A percentile compares a stretch with the other conserved stretches of the same genome.
Conservation (phyloP, 2,797 vertebrate genomes). For the Scomberomorus guttatus region DNA sequence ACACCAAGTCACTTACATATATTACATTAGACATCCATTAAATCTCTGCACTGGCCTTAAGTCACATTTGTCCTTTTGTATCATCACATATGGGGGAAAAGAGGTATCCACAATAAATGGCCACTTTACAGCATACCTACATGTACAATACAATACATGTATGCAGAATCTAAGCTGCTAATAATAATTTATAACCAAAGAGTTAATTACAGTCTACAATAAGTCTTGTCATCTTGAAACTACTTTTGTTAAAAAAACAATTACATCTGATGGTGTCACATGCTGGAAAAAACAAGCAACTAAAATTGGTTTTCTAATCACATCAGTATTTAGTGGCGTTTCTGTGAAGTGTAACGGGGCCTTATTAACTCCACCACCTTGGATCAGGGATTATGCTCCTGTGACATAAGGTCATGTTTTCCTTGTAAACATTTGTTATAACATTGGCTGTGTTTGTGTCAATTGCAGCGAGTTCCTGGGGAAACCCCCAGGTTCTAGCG, state of each 20-base stretch:
- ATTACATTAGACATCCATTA: background rate
- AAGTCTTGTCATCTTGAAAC: too few species aligned
- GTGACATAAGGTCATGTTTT: background rate
- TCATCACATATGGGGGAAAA: background rate
- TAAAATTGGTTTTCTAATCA: background rate
- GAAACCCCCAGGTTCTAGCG: conserved; percentile 98
- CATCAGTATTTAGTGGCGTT: background rate
- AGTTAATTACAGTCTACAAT: too few species aligned
- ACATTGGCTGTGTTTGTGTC: conserved; percentile 28
- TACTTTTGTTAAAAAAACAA: too few species aligned
- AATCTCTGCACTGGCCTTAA: background rate
- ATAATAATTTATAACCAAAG: too few species aligned
- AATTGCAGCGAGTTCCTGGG: conserved; percentile 96
- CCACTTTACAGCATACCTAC: background rate
- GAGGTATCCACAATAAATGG: background rate
- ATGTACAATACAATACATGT: background rate
- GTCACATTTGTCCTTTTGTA: background rate
- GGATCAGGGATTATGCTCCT: background rate
- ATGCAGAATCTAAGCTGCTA: background rate
- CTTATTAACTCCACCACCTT: background rate
- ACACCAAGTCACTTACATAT: background rate
- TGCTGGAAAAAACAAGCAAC: background rate
- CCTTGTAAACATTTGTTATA: background rate
- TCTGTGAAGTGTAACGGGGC: background rate
- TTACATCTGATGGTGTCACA: background rate